Evolutionary conservation across 2,113 vertebrate species (phyloP).

Genomic region (Psephotus haematonotus): DNA sequence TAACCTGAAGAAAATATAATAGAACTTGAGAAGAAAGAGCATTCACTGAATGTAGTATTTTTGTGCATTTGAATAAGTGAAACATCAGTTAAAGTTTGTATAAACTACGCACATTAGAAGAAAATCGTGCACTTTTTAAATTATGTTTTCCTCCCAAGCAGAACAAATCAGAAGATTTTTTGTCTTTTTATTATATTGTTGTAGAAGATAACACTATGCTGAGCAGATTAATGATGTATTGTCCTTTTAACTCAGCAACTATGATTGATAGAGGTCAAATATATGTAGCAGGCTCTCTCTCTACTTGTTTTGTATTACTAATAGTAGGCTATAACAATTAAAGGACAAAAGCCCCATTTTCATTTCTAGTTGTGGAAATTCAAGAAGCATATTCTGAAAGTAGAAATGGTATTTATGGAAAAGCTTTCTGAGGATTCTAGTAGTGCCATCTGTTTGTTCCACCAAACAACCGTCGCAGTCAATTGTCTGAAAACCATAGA

Average conservation of each 20-base stretch:
- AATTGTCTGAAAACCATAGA: constrained; percentile 6
- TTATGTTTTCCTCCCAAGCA: background rate
- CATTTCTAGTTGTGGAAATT: background rate
- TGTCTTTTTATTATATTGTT: background rate
- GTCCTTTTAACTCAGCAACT: background rate
- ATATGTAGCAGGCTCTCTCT: background rate
- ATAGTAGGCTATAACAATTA: background rate
- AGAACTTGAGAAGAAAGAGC: background rate
- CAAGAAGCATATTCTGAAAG: background rate
- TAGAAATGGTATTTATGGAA: background rate
- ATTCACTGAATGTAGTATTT: background rate
- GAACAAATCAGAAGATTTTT: background rate
- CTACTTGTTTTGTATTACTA: background rate
- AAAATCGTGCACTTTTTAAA: background rate
- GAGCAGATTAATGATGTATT: background rate
- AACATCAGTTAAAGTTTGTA: background rate
- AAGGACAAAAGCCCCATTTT: background rate
- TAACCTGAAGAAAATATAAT: background rate
- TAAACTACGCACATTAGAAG: background rate
- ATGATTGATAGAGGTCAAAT: background rate
- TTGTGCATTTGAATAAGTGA: background rate
- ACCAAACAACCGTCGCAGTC: background rate
- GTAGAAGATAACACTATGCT: background rate
- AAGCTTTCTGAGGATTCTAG: constrained; percentile 14
- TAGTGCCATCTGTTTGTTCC: background rate